These are phyloP conservation scores for Parochlus steinenii DNA, from an alignment of 2,888 invertebrate species.

Conservation along the genomic window DNA sequence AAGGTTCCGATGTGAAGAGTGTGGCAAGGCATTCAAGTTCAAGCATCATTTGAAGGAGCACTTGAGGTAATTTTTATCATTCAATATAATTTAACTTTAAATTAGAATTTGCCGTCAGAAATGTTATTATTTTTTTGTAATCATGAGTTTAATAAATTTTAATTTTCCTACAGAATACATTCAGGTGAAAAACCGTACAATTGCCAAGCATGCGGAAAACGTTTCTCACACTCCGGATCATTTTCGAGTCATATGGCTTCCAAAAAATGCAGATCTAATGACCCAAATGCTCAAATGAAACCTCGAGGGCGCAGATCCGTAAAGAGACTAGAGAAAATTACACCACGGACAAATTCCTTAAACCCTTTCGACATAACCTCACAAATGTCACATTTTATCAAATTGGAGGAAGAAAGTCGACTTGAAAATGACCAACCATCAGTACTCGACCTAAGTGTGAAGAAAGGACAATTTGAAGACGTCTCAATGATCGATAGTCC, in stretches of 20 bases:
- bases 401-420: too few relatives aligned
- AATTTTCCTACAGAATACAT: not conserved
- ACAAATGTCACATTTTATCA: too few relatives aligned
- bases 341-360: too few relatives aligned
- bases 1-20: conserved; percentile 11
- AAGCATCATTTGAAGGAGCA: conserved; percentile 12
- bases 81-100: not conserved
- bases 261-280: conserved; percentile 11
- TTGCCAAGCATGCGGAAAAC: conserved; percentile 10
- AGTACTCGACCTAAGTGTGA: conserved; percentile 10
- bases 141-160: not conserved
- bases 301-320: conserved; percentile 9
- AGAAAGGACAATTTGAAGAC: conserved; percentile 12
- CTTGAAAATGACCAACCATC: conserved; percentile 6
- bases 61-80: conserved; percentile 6
- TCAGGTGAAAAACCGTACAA: too few relatives aligned
- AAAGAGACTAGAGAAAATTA: too few relatives aligned
- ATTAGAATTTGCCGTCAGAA: not conserved
- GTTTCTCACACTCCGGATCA: conserved; percentile 10
- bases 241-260: conserved; percentile 10
- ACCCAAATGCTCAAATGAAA: conserved; percentile 12
- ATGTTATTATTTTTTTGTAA: not conserved
- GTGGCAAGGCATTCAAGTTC: conserved; percentile 11
- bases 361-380: too few relatives aligned
- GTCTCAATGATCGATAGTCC: conserved; percentile 10